phyloP scores from a whole-genome alignment of 2,888 invertebrate species.

The Drosophila fungiperda region DNA sequence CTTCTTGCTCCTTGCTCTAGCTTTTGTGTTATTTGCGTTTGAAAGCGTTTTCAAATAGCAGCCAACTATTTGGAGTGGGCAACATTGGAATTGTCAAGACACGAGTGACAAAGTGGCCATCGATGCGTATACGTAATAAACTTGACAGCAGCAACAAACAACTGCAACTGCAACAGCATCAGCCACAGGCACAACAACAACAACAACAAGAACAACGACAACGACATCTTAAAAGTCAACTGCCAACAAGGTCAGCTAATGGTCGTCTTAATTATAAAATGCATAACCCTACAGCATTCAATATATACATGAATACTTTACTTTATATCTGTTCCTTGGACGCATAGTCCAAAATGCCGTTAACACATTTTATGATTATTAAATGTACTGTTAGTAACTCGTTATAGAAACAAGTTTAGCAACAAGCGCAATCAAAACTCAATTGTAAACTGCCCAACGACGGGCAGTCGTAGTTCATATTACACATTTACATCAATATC shows the following conservation, averaged over 20 bases:
- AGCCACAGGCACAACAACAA: conserved; percentile 13
- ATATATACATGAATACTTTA: conserved; percentile 36
- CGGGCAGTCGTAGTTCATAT: conserved; percentile 60
- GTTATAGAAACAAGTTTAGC: conserved; percentile 51
- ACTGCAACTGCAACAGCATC: conserved; percentile 19
- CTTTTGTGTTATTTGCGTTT: conserved; percentile 44
- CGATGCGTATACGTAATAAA: conserved; percentile 66
- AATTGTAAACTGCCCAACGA: conserved; percentile 65
- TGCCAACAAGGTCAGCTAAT: conserved; percentile 76
- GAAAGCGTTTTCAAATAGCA: conserved; percentile 34
- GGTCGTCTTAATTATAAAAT: conserved; percentile 73
- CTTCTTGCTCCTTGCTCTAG: conserved; percentile 19
- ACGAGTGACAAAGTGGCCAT: conserved; percentile 56
- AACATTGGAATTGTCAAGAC: conserved; percentile 7
- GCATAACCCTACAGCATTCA: conserved; percentile 59
- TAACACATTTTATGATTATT: conserved; percentile 58
- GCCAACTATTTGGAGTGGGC: conserved; percentile 18
- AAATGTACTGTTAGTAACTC: conserved; percentile 52
- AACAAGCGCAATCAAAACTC: conserved; percentile 30
- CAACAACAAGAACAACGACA: conserved; percentile 10
- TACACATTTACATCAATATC: conserved; percentile 16
- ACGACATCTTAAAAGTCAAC: conserved; percentile 27
- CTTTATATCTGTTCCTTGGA: conserved; percentile 32
- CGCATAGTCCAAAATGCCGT: conserved; percentile 42
- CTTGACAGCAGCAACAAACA: conserved; percentile 46